A percentile compares a stretch with the other conserved stretches of the same genome.
These are phyloP conservation scores for Onchidella celtica DNA, from an alignment of 2,888 invertebrate species.

Conservation along the genomic window DNA sequence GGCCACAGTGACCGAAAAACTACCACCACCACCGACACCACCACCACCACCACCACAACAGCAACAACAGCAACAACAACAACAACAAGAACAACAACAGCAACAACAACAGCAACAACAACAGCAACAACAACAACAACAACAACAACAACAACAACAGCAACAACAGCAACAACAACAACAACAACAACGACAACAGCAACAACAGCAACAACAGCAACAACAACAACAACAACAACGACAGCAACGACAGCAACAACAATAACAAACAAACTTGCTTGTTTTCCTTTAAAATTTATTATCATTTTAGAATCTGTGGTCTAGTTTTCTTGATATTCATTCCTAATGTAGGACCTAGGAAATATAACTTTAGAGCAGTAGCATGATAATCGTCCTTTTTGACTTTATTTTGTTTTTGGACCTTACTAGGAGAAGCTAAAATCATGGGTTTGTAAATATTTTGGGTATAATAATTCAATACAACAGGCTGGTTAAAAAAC, in stretches of 20 bases:
- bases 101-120: background rate
- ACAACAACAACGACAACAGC: background rate
- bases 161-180: slow-evolving; percentile 5
- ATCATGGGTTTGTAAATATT: too few relatives aligned
- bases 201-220: slow-evolving; percentile 10
- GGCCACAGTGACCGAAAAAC: background rate
- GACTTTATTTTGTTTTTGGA: too few relatives aligned
- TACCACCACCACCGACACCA: background rate
- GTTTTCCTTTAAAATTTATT: too few relatives aligned
- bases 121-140: slow-evolving; percentile 19
- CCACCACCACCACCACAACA: background rate
- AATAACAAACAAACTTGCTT: background rate
- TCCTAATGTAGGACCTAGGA: too few relatives aligned
- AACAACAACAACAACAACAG: slow-evolving; percentile 5
- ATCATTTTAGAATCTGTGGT: too few relatives aligned
- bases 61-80: background rate
- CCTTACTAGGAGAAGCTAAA: too few relatives aligned
- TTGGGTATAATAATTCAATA: too few relatives aligned
- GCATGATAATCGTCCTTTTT: too few relatives aligned
- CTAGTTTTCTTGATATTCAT: too few relatives aligned
- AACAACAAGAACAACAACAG: background rate
- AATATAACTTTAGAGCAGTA: too few relatives aligned
- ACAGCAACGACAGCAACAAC: background rate
- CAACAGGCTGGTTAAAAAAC: too few relatives aligned
- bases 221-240: background rate